These are phyloP conservation scores for Fistularia commersonii DNA, from an alignment of 2,797 vertebrate genomes.

Conservation along the genomic window DNA sequence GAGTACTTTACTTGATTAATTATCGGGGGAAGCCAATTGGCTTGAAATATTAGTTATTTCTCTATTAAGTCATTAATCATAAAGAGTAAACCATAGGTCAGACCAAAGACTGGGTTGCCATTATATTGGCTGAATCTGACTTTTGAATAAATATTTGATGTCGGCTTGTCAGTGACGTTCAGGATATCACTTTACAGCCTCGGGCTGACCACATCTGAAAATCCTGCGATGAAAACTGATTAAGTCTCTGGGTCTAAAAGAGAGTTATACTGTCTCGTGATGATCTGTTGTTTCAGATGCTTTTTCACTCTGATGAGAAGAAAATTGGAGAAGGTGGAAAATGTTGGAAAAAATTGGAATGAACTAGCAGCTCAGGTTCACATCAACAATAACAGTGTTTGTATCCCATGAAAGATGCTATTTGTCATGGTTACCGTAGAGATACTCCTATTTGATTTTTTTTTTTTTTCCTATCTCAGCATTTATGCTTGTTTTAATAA, in stretches of 20 bases:
- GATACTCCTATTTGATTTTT: no score
- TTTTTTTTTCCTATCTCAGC: no score
- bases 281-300: constrained; percentile 1
- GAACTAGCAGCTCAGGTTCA: not conserved
- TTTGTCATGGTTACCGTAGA: no score
- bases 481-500: no score
- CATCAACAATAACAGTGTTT: not conserved
- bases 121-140: not conserved
- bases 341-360: not conserved
- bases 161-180: constrained; percentile 1
- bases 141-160: constrained; percentile 4
- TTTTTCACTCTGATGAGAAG: constrained; percentile 2
- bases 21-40: constrained; percentile 27
- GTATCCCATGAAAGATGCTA: no score
- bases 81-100: constrained; percentile 15
- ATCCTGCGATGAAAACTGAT: not conserved
- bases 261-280: not conserved
- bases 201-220: not conserved
- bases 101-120: constrained; percentile 6
- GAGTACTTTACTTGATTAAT: constrained; percentile 28
- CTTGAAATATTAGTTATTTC: constrained; percentile 27
- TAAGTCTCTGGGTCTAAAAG: not conserved
- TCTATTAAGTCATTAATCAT: constrained; percentile 22
- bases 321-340: not conserved
- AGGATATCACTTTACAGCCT: not conserved